phyloP scores from a whole-genome alignment of 2,888 invertebrate genomes.

The Syrphus vitripennis region DNA sequence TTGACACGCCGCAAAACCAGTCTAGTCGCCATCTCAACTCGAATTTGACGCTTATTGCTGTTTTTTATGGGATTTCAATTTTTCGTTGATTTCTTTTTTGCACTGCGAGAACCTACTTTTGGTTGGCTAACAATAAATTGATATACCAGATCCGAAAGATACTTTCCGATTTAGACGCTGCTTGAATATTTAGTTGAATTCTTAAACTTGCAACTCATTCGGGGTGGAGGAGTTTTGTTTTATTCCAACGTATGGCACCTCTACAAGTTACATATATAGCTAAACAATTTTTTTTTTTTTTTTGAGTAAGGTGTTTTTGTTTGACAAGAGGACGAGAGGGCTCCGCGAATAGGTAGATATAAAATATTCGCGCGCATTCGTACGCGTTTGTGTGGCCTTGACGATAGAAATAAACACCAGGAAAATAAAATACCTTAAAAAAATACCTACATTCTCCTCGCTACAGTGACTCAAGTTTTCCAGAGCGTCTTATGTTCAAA shows the following conservation, averaged over 20 bases:
- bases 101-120: conserved; percentile 45
- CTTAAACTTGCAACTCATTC: conserved; percentile 50
- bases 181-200: conserved; percentile 50
- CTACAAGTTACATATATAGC: not conserved
- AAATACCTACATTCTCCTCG: conserved; percentile 34
- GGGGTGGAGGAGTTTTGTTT: conserved; percentile 46
- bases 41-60: conserved; percentile 70
- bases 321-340: conserved; percentile 8
- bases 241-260: not conserved
- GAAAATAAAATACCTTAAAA: not conserved
- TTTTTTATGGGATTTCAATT: conserved; percentile 70
- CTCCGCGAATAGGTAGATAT: conserved; percentile 26
- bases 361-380: conserved; percentile 58
- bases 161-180: conserved; percentile 30
- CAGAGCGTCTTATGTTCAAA: conserved; percentile 36
- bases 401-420: conserved; percentile 12
- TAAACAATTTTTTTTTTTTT: no score
- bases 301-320: conserved; percentile 13
- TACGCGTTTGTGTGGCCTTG: conserved; percentile 45
- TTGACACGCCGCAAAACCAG: conserved; percentile 71
- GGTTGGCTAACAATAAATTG: conserved; percentile 55
- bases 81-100: conserved; percentile 40
- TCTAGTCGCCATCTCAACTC: conserved; percentile 71
- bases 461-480: conserved; percentile 50
- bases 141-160: conserved; percentile 39